Evolutionary conservation across 2,113 vertebrate genomes (phyloP).

Genomic region (human (Homo sapiens)): DNA sequence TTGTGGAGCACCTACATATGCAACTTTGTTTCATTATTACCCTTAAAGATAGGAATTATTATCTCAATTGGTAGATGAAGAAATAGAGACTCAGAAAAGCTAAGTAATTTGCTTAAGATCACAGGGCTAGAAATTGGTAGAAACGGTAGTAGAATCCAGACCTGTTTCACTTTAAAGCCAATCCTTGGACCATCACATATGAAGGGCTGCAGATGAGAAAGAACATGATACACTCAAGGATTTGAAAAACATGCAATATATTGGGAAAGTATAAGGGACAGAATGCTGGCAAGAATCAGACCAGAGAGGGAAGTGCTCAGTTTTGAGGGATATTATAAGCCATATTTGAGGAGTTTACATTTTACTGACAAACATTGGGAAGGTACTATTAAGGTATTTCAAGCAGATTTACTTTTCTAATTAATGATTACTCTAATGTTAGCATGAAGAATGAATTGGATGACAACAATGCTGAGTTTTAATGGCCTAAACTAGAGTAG

Average conservation of each 20-base stretch:
- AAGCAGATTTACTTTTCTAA: neutral
- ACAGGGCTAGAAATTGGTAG: neutral
- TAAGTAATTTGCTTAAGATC: neutral
- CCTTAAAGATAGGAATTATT: neutral
- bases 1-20: neutral
- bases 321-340: neutral
- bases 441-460: neutral
- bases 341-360: neutral
- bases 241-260: neutral
- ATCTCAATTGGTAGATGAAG: neutral
- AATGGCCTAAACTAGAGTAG: neutral
- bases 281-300: neutral
- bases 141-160: neutral
- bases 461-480: neutral
- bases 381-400: neutral
- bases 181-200: neutral
- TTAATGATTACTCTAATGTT: neutral
- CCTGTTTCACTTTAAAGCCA: neutral
- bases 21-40: neutral
- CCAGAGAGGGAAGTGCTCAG: neutral
- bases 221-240: neutral
- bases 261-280: neutral
- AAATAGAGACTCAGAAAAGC: neutral
- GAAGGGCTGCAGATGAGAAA: neutral
- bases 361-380: neutral